Conservation (phyloP, 2,113 vertebrate genomes). For the Ophthalmolycus amberensis region DNA sequence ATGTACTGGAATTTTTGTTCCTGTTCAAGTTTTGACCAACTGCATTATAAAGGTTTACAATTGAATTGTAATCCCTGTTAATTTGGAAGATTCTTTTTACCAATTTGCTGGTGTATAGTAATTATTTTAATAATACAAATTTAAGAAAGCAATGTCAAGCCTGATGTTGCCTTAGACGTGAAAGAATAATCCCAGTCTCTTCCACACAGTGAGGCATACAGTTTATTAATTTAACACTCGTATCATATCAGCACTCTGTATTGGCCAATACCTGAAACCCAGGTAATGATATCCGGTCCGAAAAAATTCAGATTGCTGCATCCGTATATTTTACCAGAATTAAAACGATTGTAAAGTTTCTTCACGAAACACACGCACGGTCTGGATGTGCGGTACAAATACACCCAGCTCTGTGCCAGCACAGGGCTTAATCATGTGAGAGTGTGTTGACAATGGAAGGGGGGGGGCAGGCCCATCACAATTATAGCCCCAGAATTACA, state of each 20-base stretch:
- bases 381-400: background rate
- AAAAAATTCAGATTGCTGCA: background rate
- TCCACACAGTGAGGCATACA: background rate
- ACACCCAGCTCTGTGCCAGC: constrained; percentile 14
- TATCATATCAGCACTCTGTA: background rate
- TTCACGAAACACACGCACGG: constrained; percentile 1
- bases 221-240: background rate
- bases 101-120: background rate
- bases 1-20: background rate
- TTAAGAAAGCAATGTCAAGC: background rate
- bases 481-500: constrained; percentile 50
- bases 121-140: background rate
- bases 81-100: background rate
- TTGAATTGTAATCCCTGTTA: background rate
- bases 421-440: constrained; percentile 33
- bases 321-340: background rate
- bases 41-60: background rate
- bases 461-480: constrained; percentile 34
- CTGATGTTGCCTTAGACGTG: background rate
- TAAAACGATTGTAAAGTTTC: background rate
- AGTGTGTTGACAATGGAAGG: constrained; percentile 45
- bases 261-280: no score
- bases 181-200: background rate
- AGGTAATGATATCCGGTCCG: no score
- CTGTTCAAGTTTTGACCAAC: background rate